Evolutionary conservation across 2,113 vertebrate species (phyloP).

Genomic region (Rhipidura dahli): DNA sequence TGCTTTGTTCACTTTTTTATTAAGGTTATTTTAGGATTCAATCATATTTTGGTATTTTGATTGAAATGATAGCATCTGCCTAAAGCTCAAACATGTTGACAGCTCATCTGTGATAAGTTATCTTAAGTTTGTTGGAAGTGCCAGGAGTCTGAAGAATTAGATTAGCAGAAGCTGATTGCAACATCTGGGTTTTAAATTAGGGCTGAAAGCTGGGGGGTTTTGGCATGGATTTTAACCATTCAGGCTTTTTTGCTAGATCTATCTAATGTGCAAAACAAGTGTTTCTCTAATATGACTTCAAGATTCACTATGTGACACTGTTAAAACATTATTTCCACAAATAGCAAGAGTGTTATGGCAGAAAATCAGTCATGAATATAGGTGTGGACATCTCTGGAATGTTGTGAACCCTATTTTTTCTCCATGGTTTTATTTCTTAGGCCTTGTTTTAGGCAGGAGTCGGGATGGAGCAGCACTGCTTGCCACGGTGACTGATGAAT

Average conservation of each 20-base stretch:
- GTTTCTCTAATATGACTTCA: neutral
- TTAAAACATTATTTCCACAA: neutral
- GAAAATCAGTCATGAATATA: neutral
- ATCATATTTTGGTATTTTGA: neutral
- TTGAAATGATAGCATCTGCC: neutral
- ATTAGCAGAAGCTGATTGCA: neutral
- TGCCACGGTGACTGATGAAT: conserved; percentile 28
- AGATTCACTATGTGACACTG: neutral
- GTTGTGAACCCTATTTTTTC: neutral
- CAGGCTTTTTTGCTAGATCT: neutral
- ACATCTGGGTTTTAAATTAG: neutral
- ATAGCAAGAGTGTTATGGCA: neutral
- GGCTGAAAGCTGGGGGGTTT: neutral
- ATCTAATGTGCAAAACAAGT: neutral
- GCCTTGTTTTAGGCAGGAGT: neutral
- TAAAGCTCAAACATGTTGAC: neutral
- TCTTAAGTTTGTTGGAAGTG: neutral
- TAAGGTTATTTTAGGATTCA: neutral
- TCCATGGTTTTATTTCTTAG: neutral
- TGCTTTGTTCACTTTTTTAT: neutral
- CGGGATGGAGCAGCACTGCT: neutral
- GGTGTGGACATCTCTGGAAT: neutral
- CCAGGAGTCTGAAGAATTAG: neutral
- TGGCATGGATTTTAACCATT: neutral
- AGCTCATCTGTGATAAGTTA: neutral